Conservation (phyloP, 2,797 vertebrate species). For the Euthynnus affinis region DNA sequence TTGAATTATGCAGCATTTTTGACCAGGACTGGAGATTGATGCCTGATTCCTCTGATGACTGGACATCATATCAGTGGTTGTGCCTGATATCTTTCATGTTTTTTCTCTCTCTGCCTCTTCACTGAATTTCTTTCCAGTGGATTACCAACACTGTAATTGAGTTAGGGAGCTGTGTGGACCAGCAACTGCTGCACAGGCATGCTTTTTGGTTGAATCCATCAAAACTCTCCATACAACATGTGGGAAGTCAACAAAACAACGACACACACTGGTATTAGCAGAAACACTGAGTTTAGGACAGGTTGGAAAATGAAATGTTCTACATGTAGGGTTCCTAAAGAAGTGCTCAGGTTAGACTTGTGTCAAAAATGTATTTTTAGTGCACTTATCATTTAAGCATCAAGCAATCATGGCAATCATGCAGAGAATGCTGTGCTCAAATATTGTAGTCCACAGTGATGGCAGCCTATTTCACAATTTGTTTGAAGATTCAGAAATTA, state of each 20-base stretch:
- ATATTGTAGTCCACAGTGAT: not conserved
- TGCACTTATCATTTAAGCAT: constrained; percentile 21
- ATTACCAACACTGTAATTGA: constrained; percentile 82
- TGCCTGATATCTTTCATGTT: constrained; percentile 71
- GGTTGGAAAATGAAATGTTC: not conserved
- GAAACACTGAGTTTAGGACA: not conserved
- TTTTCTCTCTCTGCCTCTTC: constrained; percentile 60
- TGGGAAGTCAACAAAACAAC: constrained; percentile 59
- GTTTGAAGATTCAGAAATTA: constrained; percentile 17
- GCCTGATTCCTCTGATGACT: constrained; percentile 75
- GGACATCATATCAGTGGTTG: constrained; percentile 74
- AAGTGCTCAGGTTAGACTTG: constrained; percentile 10
- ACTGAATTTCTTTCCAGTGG: constrained; percentile 80
- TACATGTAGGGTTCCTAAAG: not conserved
- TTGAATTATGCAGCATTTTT: constrained; percentile 85
- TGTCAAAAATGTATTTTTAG: constrained; percentile 13
- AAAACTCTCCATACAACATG: constrained; percentile 54
- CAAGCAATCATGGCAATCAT: not conserved
- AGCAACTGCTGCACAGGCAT: constrained; percentile 64
- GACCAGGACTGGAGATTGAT: constrained; percentile 82
- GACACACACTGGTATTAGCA: not conserved
- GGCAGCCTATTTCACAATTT: not conserved
- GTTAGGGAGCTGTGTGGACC: constrained; percentile 77
- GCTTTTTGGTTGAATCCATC: constrained; percentile 75
- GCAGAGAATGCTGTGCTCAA: not conserved